Evolutionary conservation across 2,797 vertebrate species (phyloP).

Genomic region (Oreochromis grahami): DNA sequence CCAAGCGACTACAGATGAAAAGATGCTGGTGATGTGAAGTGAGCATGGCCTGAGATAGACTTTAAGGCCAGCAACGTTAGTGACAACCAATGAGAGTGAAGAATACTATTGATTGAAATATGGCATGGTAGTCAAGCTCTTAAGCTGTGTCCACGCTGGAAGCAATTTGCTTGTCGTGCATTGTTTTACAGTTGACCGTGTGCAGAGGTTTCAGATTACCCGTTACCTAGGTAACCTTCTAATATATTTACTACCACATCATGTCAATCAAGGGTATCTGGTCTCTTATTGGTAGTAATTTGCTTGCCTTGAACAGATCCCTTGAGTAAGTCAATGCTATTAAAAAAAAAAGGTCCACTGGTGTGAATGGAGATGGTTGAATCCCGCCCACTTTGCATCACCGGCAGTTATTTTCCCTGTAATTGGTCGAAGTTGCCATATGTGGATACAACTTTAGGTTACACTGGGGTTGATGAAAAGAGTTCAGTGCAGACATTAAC

Average conservation of each 20-base stretch:
- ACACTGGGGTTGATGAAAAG: background rate
- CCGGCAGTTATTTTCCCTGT: background rate
- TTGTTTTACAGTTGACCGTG: rapidly evolving
- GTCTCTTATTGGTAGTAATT: background rate
- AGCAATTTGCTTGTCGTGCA: background rate
- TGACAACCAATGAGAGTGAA: background rate
- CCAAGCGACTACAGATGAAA: rapidly evolving
- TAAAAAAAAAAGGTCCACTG: background rate
- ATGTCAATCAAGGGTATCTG: background rate
- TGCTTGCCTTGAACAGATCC: rapidly evolving
- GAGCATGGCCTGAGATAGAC: rapidly evolving
- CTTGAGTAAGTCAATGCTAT: background rate
- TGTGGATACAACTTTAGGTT: background rate
- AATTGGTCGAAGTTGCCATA: background rate
- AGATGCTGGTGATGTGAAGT: background rate
- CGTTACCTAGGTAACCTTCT: background rate
- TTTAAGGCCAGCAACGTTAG: background rate
- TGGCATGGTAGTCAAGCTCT: background rate
- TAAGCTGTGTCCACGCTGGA: rapidly evolving
- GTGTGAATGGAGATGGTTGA: background rate
- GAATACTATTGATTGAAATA: background rate
- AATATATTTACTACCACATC: background rate
- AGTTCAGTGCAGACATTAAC: background rate
- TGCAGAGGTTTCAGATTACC: background rate
- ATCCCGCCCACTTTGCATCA: background rate